Base-by-base conservation (phyloP, 2,888 invertebrate genomes). In the Lasius fuliginosus region DNA sequence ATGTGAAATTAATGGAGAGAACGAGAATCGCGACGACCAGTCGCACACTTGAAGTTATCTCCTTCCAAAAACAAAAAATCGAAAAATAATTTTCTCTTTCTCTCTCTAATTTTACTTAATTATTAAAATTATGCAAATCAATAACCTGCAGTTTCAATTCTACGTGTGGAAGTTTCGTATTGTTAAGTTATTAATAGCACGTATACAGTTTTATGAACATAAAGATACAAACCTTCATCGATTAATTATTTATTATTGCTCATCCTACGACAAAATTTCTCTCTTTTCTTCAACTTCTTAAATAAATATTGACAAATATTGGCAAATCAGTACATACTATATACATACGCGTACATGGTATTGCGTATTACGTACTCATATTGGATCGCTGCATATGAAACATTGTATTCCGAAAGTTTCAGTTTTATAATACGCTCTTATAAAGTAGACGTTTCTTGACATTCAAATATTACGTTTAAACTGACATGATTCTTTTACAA, bases 1-100 rank as follows among this genome's bases (percentile, higher is more conserved):
- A 77, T 77, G 56, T 77, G 8, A 79, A 81, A 73, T 27, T 73
- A 73, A 73, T 62, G 4, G 60, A 46, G n/a, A 68, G 40, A 40
- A 42, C 11, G 53, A 56, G 23, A 23, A 33, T 11, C 42, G n/a
- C 11, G 12, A 33, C 53, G 33, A 42, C 3, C 23, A 27, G 71
- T 79, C 60, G 53, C n/a, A 49, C 46, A 42, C 42, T 23, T 18
- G 8, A 33, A 15, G 33, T 60, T 62, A 27, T 46, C n/a, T 73
- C 8, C 42, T n/a, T 30, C n/a, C 3, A 8, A 62, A 73, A 42
- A 68, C 11, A 12, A 79, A 23, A 75, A 1, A 23, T n/a, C n/a
- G 36, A 58, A 15, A 46, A 23, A 53, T 53, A n/a, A 53, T 53
- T 53, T 18, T 53, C n/a, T 49, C 49, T 49, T 49, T 49, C 1